phyloP scores from a whole-genome alignment of 2,113 vertebrate genomes.

The Hippotragus niger region DNA sequence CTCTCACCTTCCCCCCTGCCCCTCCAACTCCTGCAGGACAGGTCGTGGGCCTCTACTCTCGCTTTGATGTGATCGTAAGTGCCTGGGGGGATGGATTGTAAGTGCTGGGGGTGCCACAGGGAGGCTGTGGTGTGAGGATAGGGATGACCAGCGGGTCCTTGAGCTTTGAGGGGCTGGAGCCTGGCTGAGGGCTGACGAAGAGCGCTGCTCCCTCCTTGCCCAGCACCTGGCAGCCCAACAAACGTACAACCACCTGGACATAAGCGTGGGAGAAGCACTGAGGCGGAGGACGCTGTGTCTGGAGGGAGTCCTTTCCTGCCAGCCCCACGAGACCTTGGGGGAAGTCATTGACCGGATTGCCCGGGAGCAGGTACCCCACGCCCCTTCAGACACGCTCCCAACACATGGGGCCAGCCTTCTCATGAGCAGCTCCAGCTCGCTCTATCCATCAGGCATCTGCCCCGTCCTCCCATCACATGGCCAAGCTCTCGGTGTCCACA shows the following conservation, averaged over 20 bases:
- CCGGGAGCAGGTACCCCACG: constrained; percentile 84
- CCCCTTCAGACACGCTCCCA: fast-evolving
- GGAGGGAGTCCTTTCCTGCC: constrained; percentile 94
- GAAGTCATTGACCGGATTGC: constrained; percentile 89
- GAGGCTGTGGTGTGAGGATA: not conserved
- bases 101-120: not conserved
- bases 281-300: constrained; percentile 81
- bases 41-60: constrained; percentile 94
- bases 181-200: not conserved
- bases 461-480: not conserved
- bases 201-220: not conserved
- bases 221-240: constrained; percentile 94
- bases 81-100: not conserved
- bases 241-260: constrained; percentile 93
- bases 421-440: not conserved
- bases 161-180: not conserved
- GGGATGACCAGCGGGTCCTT: not conserved
- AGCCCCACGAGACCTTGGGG: constrained; percentile 89
- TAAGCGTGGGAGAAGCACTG: constrained; percentile 89
- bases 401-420: not conserved
- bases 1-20: not conserved
- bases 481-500: not conserved
- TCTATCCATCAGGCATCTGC: fast-evolving
- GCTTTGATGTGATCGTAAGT: constrained; percentile 98
- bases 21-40: constrained; percentile 79